Evolutionary conservation across 1,140 invertebrate genomes (phyloP).

Genomic region (Phymastichus coffea): DNA sequence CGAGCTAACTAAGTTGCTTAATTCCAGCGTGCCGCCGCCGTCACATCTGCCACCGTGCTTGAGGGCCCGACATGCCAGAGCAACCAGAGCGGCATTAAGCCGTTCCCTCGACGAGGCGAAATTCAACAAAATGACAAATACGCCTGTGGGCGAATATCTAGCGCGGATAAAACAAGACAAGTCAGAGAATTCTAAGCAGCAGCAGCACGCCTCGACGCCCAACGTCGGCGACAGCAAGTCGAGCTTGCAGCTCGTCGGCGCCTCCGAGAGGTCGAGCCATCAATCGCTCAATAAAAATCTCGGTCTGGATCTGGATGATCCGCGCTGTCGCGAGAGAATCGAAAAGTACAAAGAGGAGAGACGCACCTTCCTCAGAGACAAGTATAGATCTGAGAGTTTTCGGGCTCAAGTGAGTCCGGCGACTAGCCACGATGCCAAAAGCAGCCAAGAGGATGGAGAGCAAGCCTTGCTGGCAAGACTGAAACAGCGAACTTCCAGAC

Average conservation of each 20-base stretch:
- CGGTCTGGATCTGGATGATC: conserved; percentile 58
- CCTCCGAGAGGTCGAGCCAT: conserved; percentile 21
- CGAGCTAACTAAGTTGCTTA: conserved; percentile 18
- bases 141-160: background rate
- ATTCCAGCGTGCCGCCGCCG: conserved; percentile 1
- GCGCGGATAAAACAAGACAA: no score
- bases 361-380: conserved; percentile 80
- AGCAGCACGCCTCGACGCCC: conserved; percentile 51
- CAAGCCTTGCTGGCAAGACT: conserved; percentile 51
- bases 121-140: conserved; percentile 52
- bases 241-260: conserved; percentile 33
- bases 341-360: conserved; percentile 91
- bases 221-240: conserved; percentile 41
- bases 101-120: conserved; percentile 68
- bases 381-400: conserved; percentile 82
- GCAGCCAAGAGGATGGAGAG: conserved; percentile 48
- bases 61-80: conserved; percentile 53
- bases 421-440: background rate
- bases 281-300: conserved; percentile 13
- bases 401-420: conserved; percentile 49
- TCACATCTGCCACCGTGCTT: conserved; percentile 59
- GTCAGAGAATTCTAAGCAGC: no score
- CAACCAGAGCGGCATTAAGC: conserved; percentile 66
- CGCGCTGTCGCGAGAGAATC: conserved; percentile 71
- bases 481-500: conserved; percentile 54